Evolutionary conservation across 2,113 vertebrate genomes (phyloP).

Genomic region (Acrocephalus kingi): DNA sequence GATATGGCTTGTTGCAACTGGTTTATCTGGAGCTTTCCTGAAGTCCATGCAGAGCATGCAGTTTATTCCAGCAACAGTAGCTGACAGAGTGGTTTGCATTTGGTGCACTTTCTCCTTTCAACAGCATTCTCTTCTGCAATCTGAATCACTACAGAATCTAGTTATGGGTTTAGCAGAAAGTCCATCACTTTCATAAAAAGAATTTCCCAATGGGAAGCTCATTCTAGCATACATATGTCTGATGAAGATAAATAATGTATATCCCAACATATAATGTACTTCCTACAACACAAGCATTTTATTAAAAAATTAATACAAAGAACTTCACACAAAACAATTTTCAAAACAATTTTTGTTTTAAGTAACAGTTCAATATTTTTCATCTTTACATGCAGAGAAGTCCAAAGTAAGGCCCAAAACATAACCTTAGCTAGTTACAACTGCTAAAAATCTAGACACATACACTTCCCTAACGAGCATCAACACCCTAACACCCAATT

Average conservation of each 20-base stretch:
- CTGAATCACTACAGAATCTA: neutral
- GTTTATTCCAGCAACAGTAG: constrained; percentile 51
- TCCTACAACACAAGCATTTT: neutral
- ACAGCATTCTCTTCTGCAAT: neutral
- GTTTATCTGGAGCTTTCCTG: constrained; percentile 62
- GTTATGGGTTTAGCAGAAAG: neutral
- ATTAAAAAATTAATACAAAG: neutral
- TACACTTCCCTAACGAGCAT: neutral
- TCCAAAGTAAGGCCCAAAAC: neutral
- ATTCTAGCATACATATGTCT: neutral
- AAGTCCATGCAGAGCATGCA: constrained; percentile 55
- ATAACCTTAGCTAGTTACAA: neutral
- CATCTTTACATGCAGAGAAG: neutral
- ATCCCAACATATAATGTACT: neutral
- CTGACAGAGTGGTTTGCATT: constrained; percentile 56
- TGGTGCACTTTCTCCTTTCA: constrained; percentile 37
- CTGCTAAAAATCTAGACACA: neutral
- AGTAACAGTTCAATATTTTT: neutral
- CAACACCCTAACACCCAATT: neutral
- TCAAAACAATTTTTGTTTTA: neutral
- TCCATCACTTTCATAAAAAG: neutral
- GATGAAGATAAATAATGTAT: neutral
- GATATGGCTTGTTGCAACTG: neutral
- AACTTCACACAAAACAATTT: neutral
- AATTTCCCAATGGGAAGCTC: neutral